Evolutionary conservation across 2,888 invertebrate genomes (phyloP).

Genomic region (Napeogenes inachia): DNA sequence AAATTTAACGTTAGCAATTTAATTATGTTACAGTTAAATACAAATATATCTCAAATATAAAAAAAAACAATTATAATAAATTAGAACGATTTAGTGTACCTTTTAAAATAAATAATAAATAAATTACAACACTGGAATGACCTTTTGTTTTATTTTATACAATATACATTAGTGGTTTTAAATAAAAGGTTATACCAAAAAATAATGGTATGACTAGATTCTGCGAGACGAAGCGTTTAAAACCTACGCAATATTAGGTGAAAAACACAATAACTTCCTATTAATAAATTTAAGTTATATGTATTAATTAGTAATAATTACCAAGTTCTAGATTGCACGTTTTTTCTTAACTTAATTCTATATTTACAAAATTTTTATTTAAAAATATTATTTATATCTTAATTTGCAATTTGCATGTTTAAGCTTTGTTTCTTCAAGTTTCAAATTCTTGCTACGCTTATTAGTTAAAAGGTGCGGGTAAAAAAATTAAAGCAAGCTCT

Average conservation of each 20-base stretch:
- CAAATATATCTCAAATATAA: too few relatives aligned
- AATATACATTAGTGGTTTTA: background rate
- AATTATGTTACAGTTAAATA: background rate
- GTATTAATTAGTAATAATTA: slow-evolving; percentile 45
- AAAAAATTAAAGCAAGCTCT: slow-evolving; percentile 13
- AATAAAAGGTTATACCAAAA: background rate
- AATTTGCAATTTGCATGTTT: slow-evolving; percentile 43
- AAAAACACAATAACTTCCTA: slow-evolving; percentile 56
- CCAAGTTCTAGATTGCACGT: slow-evolving; percentile 72
- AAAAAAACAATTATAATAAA: too few relatives aligned
- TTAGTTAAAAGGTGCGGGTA: slow-evolving; percentile 19
- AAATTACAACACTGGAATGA: background rate
- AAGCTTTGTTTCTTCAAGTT: slow-evolving; percentile 46
- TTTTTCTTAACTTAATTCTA: slow-evolving; percentile 54
- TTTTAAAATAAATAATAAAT: too few relatives aligned
- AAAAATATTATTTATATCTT: slow-evolving; percentile 69
- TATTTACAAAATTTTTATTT: slow-evolving; percentile 75
- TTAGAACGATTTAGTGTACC: too few relatives aligned
- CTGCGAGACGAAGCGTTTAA: slow-evolving; percentile 42
- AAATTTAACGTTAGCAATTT: slow-evolving; percentile 3
- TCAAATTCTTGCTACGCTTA: slow-evolving; percentile 25
- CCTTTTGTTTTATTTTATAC: background rate
- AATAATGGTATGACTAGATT: slow-evolving; percentile 57
- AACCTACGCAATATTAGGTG: slow-evolving; percentile 30
- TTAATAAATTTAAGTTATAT: slow-evolving; percentile 43